Evolutionary conservation across 2,797 vertebrate species (phyloP).

Genomic region (Micromesistius poutassou): DNA sequence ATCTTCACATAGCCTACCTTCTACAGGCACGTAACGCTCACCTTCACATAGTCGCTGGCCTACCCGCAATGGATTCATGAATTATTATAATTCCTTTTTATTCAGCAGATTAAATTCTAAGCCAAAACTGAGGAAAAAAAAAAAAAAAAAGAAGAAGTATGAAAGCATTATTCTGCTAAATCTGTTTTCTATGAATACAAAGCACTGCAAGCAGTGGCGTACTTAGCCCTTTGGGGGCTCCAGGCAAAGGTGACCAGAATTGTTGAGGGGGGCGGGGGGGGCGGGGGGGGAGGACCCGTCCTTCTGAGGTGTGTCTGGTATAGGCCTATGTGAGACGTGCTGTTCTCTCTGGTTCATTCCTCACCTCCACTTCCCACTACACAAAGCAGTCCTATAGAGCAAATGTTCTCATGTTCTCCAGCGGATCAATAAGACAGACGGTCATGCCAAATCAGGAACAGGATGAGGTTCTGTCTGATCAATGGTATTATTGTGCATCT

Average conservation of each 20-base stretch:
- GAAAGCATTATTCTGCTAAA: background rate
- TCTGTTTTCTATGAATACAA: background rate
- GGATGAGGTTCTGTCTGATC: background rate
- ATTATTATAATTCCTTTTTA: background rate
- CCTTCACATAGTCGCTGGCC: background rate
- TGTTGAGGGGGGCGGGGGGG: too few relatives aligned
- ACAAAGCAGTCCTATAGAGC: background rate
- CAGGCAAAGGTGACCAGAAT: too few relatives aligned
- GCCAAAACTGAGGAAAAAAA: background rate
- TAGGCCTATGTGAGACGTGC: background rate
- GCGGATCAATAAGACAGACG: background rate
- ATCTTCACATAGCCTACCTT: too few relatives aligned
- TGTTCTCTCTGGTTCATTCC: background rate
- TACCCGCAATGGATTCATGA: background rate
- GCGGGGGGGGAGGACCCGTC: too few relatives aligned
- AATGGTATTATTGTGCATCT: background rate
- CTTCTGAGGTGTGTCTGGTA: background rate
- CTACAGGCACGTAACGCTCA: too few relatives aligned
- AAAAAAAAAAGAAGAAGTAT: background rate
- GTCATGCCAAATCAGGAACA: background rate
- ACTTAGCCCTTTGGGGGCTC: too few relatives aligned
- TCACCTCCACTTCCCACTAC: background rate
- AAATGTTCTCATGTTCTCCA: background rate
- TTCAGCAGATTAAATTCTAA: conserved; percentile 1
- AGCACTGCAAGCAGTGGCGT: background rate